Conservation (phyloP, 2,113 vertebrate species). For the Mirza zaza region DNA sequence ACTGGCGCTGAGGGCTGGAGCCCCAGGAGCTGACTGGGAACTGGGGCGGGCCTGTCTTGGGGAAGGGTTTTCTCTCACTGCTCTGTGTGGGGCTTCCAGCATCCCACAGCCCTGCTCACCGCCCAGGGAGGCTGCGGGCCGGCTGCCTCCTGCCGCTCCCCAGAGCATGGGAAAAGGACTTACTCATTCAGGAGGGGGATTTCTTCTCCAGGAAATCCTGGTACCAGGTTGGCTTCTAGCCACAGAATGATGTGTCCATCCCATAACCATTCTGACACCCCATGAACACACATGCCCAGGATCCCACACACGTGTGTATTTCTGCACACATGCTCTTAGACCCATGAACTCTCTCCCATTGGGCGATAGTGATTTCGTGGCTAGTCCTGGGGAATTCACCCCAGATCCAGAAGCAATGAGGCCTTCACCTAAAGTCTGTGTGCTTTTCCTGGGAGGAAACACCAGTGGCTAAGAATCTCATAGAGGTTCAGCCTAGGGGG, state of each 20-base stretch:
- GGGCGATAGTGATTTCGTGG: background rate
- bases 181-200: background rate
- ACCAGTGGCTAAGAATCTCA: background rate
- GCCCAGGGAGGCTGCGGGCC: background rate
- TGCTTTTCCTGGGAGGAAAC: background rate
- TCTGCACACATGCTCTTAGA: background rate
- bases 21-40: background rate
- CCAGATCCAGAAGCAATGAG: background rate
- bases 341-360: background rate
- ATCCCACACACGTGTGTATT: background rate
- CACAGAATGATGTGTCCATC: background rate
- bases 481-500: background rate
- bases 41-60: background rate
- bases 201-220: background rate
- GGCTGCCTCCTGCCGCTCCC: background rate
- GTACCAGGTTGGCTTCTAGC: background rate
- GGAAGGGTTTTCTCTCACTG: background rate
- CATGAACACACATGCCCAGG: rapidly evolving
- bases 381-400: background rate
- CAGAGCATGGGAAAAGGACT: background rate
- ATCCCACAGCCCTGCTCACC: rapidly evolving
- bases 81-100: background rate
- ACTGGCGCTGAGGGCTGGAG: conserved; percentile 60
- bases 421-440: background rate
- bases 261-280: rapidly evolving